Evolutionary conservation across 2,113 vertebrate genomes (phyloP), one percentile per base, ranked within the genome.

Genomic region (Salvelinus sp.): DNA sequence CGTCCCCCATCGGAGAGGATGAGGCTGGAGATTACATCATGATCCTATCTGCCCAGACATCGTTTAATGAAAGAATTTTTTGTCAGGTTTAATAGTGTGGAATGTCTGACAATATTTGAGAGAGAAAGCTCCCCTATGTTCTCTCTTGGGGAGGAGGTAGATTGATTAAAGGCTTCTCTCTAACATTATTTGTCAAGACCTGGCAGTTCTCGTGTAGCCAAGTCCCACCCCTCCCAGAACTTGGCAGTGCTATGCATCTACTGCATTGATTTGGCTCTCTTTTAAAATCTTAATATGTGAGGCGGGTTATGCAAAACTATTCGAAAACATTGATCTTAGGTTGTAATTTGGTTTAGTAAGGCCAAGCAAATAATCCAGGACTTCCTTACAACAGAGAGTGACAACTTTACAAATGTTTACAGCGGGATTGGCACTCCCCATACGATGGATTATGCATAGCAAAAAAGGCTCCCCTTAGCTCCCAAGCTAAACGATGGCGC

Each of bases 391-490:
- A 20, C 57, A 48, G 70, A 79, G 78, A 65, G 73, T 2, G 57
- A 75, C n/a, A 73, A 50, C 60, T 60, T 65, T 65, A 47, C 28
- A 1, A 1, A 71, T 82, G 78, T 85, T 78, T 79, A 75, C 82
- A 71, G n/a, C n/a, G 25, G 14, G 77, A 78, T 67, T 67, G 57
- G 77, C 54, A 60, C 72, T 68, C 57, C 57, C 33, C n/a, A 50
- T 86, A 81, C n/a, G n/a, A n/a, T n/a, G n/a, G n/a, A 74, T 83
- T 74, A 82, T 79, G 82, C 80, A 75, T 64, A 74, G 74, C 20
- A 76, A 75, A 86, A 86, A 80, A 79, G 73, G 79, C 82, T n/a
- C n/a, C 83, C 9, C 73, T 74, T 69, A 84, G 83, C 81, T 85
- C 76, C 71, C 33, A 60, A 79, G 75, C 80, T 84, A 65, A 81